A percentile compares a stretch with the other conserved stretches of the same genome.
These are phyloP conservation scores for Asteroscopus sphinx DNA, from an alignment of 2,888 invertebrate species.

Conservation along the genomic window DNA sequence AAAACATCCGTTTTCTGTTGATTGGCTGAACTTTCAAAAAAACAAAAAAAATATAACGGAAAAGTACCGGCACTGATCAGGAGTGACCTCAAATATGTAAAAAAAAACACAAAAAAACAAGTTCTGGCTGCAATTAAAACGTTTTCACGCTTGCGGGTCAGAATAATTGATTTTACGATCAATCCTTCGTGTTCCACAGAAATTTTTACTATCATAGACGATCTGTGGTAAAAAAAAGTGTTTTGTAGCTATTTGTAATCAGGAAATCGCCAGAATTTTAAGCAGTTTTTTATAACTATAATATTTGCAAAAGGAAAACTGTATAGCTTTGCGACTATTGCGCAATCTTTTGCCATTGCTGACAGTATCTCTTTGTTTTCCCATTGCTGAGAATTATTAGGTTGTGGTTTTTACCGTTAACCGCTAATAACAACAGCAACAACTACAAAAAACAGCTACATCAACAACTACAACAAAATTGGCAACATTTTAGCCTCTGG, in stretches of 20 bases:
- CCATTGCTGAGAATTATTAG: too few relatives aligned
- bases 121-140: constrained; percentile 54
- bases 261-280: constrained; percentile 1
- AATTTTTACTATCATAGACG: constrained; percentile 42
- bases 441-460: too few relatives aligned
- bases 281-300: too few relatives aligned
- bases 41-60: constrained; percentile 56
- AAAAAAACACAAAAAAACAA: constrained; percentile 29
- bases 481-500: too few relatives aligned
- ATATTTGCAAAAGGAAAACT: too few relatives aligned
- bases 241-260: constrained; percentile 26
- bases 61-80: constrained; percentile 51
- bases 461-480: too few relatives aligned
- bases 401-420: too few relatives aligned
- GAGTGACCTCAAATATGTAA: constrained; percentile 52
- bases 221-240: constrained; percentile 25
- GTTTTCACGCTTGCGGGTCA: constrained; percentile 54
- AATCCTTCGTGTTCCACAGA: constrained; percentile 50
- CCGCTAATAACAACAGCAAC: too few relatives aligned
- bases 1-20: constrained; percentile 32
- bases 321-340: too few relatives aligned
- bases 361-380: too few relatives aligned
- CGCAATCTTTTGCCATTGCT: too few relatives aligned
- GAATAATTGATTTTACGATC: constrained; percentile 58
- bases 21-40: constrained; percentile 43